phyloP scores from a whole-genome alignment of 2,113 vertebrate species.

The Amazona guildingii region DNA sequence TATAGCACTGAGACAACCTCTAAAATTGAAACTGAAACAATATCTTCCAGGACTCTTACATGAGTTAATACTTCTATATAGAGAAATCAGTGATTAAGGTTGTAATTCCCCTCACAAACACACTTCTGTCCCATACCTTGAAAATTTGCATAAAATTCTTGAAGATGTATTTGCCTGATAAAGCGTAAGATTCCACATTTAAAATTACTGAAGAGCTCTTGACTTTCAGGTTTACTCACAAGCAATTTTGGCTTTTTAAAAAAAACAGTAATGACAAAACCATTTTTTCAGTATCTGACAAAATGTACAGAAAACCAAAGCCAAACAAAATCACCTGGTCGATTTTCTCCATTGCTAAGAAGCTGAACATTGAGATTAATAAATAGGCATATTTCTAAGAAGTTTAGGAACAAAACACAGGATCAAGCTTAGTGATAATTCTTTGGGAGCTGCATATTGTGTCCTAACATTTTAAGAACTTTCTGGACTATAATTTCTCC shows the following conservation, averaged over 20 bases:
- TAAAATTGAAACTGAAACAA: not conserved
- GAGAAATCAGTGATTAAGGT: not conserved
- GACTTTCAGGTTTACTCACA: not conserved
- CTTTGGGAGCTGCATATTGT: not conserved
- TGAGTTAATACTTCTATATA: not conserved
- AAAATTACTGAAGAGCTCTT: not conserved
- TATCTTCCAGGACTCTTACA: not conserved
- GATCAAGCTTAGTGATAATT: not conserved
- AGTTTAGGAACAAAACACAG: not conserved
- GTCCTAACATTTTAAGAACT: not conserved
- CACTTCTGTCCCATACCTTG: not conserved
- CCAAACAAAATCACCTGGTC: not conserved
- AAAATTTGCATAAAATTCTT: not conserved
- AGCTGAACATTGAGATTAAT: not conserved
- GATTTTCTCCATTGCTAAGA: not conserved
- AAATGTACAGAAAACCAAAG: not conserved
- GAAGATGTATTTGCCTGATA: not conserved
- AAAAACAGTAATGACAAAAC: not conserved
- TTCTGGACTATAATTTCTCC: not conserved
- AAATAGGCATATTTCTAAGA: not conserved
- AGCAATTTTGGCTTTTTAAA: not conserved
- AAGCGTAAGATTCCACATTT: not conserved
- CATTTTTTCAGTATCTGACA: not conserved
- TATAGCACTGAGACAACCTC: not conserved
- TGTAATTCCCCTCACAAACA: not conserved